A percentile compares a stretch with the other conserved stretches of the same genome.
Evolutionary conservation across 2,113 vertebrate genomes (phyloP).

Genomic region (Engraulis encrasicolus): DNA sequence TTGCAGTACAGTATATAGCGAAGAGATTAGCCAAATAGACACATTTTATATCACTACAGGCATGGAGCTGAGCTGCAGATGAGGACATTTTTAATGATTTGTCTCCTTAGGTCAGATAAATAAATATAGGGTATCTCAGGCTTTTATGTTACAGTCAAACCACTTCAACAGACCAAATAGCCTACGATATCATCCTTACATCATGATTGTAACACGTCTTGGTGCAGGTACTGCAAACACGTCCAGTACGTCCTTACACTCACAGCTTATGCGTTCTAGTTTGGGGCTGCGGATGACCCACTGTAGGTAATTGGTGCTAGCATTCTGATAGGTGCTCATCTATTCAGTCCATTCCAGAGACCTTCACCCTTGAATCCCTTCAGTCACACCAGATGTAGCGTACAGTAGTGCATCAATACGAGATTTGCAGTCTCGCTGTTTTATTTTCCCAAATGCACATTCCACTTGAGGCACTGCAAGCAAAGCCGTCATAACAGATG

Average conservation of each 20-base stretch:
- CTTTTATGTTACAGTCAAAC: conserved; percentile 33
- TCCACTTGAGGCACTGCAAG: neutral
- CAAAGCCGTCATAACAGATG: neutral
- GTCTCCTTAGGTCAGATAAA: conserved; percentile 50
- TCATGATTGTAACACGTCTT: conserved; percentile 15
- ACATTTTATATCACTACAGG: neutral
- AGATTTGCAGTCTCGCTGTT: neutral
- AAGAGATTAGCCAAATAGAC: neutral
- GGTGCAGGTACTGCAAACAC: neutral
- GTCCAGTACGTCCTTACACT: neutral
- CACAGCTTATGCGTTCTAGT: neutral
- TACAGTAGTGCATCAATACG: neutral
- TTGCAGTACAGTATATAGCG: neutral
- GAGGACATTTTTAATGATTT: conserved; percentile 40
- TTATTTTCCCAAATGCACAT: neutral
- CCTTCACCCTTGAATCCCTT: no score
- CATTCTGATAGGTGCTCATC: neutral
- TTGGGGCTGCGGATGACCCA: neutral
- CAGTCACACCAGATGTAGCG: neutral
- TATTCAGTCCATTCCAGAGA: no score
- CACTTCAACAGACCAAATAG: conserved; percentile 54
- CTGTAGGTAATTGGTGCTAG: neutral
- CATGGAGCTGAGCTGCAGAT: conserved; percentile 1
- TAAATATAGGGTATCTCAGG: conserved; percentile 57
- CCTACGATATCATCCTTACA: conserved; percentile 27